These are phyloP conservation scores for Alviniconcha strummeri DNA, from an alignment of 2,888 invertebrate genomes.

Conservation along the genomic window DNA sequence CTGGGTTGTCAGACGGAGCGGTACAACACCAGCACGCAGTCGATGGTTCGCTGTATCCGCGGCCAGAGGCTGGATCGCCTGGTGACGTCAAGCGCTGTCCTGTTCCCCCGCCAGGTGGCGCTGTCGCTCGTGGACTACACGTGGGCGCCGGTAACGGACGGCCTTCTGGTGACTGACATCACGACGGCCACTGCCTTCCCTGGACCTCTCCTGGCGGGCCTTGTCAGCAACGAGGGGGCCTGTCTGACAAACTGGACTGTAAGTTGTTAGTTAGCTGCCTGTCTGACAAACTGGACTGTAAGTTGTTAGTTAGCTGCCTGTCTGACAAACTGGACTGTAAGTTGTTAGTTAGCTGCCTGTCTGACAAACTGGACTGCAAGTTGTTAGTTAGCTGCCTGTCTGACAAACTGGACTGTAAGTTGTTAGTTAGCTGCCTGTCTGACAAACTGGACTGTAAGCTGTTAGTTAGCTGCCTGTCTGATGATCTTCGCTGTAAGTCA, in stretches of 20 bases:
- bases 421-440: no score
- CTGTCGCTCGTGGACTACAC: conserved; percentile 17
- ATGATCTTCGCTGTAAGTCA: no score
- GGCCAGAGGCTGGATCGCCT: background rate
- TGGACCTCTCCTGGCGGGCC: conserved; percentile 19
- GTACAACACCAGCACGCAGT: background rate
- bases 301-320: background rate
- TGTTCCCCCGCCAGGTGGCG: conserved; percentile 11
- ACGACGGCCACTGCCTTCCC: background rate
- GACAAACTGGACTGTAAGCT: no score
- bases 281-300: no score
- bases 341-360: no score
- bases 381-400: no score
- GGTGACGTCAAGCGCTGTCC: background rate
- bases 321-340: background rate
- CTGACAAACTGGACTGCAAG: no score
- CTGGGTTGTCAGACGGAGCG: conserved; percentile 2
- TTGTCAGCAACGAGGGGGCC: conserved; percentile 29
- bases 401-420: no score
- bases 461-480: no score
- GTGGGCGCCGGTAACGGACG: conserved; percentile 27
- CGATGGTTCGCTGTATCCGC: conserved; percentile 20
- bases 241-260: background rate
- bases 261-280: background rate
- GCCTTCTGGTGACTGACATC: background rate